Conservation (phyloP, 2,113 vertebrate species). For the Perccottus glenii region DNA sequence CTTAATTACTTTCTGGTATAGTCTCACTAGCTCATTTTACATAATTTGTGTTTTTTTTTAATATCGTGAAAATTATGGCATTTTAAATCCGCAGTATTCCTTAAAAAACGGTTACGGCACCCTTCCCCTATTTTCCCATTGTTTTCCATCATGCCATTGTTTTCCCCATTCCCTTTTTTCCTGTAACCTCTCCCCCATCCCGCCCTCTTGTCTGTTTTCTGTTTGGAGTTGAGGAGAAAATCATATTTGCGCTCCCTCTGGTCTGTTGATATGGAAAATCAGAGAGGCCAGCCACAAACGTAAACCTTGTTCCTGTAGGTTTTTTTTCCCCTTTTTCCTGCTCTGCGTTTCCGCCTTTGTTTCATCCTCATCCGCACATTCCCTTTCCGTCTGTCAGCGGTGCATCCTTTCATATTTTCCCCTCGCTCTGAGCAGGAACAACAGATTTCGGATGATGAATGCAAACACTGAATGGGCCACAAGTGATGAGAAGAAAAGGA, state of each 20-base stretch:
- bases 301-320: slow-evolving; percentile 64
- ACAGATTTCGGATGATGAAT: slow-evolving; percentile 14
- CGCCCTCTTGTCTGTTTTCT: slow-evolving; percentile 58
- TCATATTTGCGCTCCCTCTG: slow-evolving; percentile 67
- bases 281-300: slow-evolving; percentile 62
- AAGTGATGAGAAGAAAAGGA: slow-evolving; percentile 27
- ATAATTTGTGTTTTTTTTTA: no score
- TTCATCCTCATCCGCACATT: slow-evolving; percentile 62
- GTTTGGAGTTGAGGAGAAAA: slow-evolving; percentile 67
- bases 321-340: slow-evolving; percentile 41
- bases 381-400: slow-evolving; percentile 59
- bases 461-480: slow-evolving; percentile 32
- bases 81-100: no score
- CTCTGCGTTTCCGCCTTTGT: slow-evolving; percentile 55
- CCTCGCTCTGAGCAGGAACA: slow-evolving; percentile 20
- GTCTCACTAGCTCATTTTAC: no score
- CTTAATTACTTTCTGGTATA: no score
- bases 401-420: slow-evolving; percentile 51
- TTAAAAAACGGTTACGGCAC: neutral
- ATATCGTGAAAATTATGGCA: no score
- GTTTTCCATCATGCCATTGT: slow-evolving; percentile 42
- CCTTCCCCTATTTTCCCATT: slow-evolving; percentile 42
- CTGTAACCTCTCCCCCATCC: slow-evolving; percentile 32
- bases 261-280: slow-evolving; percentile 71
- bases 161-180: slow-evolving; percentile 39